Evolutionary conservation across 2,113 vertebrate species (phyloP).

Genomic region (Protobothrops flavoviridis): DNA sequence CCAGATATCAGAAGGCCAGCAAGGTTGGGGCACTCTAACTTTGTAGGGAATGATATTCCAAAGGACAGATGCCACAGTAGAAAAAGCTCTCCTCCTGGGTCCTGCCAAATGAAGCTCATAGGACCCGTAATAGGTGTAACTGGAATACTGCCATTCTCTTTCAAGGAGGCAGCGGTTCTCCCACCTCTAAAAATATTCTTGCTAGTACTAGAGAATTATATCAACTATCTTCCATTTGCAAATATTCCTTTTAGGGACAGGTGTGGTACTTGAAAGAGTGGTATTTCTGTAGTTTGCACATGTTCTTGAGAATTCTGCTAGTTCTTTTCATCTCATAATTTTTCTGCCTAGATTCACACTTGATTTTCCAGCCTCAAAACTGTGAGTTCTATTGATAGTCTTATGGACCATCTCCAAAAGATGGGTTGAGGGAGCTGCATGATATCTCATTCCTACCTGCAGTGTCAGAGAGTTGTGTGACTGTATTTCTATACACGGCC

Average conservation of each 20-base stretch:
- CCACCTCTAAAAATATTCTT: neutral
- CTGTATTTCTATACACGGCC: neutral
- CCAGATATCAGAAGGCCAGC: neutral
- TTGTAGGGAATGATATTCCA: neutral
- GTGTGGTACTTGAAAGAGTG: neutral
- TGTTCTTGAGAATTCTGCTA: neutral
- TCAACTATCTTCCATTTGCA: neutral
- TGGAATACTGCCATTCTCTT: neutral
- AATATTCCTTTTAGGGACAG: neutral
- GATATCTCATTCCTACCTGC: neutral
- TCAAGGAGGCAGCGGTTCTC: neutral
- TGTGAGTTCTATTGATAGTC: neutral
- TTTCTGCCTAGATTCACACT: neutral
- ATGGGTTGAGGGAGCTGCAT: neutral
- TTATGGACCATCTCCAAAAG: neutral
- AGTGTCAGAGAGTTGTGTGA: neutral
- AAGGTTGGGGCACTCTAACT: neutral
- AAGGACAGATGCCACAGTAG: neutral
- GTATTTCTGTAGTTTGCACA: neutral
- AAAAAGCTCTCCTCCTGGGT: neutral
- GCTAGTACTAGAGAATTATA: neutral
- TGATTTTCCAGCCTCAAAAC: neutral
- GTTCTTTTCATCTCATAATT: neutral
- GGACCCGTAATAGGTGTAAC: neutral
- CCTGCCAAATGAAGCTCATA: neutral